These are phyloP conservation scores for Netelia inedita DNA, from an alignment of 2,888 invertebrate species.

Conservation along the genomic window DNA sequence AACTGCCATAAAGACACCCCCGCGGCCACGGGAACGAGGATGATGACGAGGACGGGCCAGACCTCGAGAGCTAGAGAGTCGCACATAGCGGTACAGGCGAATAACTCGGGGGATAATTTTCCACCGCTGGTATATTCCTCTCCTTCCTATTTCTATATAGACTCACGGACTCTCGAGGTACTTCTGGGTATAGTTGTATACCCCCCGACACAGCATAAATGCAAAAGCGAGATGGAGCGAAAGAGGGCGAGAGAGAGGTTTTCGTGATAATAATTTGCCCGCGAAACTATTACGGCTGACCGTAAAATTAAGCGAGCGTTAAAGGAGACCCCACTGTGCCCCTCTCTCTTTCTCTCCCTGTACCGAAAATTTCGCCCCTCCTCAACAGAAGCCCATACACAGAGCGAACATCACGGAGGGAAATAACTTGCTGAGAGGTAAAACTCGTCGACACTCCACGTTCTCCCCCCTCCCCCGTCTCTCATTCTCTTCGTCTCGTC, in stretches of 20 bases:
- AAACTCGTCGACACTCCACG: conserved; percentile 64
- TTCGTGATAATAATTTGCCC: conserved; percentile 80
- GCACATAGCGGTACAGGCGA: conserved; percentile 13
- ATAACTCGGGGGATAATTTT: conserved; percentile 73
- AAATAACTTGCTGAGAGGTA: conserved; percentile 9
- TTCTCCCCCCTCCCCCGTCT: not conserved
- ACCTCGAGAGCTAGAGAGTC: not conserved
- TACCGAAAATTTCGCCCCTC: conserved; percentile 47
- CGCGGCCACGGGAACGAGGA: conserved; percentile 51
- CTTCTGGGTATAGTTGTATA: not conserved
- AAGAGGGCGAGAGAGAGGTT: conserved; percentile 61
- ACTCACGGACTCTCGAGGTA: not conserved
- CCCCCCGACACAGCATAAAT: not conserved
- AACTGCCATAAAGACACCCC: conserved; percentile 77
- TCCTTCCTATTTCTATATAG: conserved; percentile 6
- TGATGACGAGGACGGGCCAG: conserved; percentile 10
- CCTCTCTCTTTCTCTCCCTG: conserved; percentile 28
- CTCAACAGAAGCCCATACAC: conserved; percentile 1
- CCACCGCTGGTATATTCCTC: conserved; percentile 72
- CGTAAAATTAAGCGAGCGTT: conserved; percentile 80
- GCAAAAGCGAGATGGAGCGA: not conserved
- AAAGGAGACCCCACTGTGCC: conserved; percentile 62
- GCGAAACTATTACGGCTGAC: conserved; percentile 79
- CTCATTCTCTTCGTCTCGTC: not conserved
- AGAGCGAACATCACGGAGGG: not conserved